These are phyloP conservation scores for Zygothrica quintamaculata DNA, from an alignment of 2,888 invertebrate genomes.

Conservation along the genomic window DNA sequence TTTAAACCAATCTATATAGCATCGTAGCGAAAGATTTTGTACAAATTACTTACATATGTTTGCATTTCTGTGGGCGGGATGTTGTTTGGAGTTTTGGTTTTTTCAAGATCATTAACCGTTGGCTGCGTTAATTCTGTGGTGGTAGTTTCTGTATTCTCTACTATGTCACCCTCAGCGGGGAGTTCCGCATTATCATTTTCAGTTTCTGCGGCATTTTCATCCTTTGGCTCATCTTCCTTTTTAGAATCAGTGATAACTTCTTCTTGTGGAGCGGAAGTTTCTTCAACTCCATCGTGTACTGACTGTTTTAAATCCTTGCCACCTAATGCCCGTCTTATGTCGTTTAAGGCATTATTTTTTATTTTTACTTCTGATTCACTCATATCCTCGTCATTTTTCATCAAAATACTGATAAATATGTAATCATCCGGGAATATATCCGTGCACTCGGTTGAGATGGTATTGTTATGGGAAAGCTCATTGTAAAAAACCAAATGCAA, in stretches of 20 bases:
- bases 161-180: conserved; percentile 5
- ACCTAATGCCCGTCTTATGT: conserved; percentile 44
- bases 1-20: no score
- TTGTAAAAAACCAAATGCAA: conserved; percentile 88
- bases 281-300: conserved; percentile 34
- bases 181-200: conserved; percentile 25
- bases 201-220: conserved; percentile 30
- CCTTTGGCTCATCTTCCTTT: conserved; percentile 14
- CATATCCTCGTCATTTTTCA: conserved; percentile 42
- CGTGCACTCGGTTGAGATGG: conserved; percentile 67
- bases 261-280: conserved; percentile 24
- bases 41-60: conserved; percentile 85
- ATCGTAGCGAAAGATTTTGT: no score
- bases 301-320: conserved; percentile 41
- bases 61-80: conserved; percentile 85
- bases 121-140: conserved; percentile 22
- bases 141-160: conserved; percentile 6
- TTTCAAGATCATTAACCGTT: conserved; percentile 58
- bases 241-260: conserved; percentile 8
- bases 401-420: conserved; percentile 49
- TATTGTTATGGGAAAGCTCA: conserved; percentile 82
- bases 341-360: conserved; percentile 53
- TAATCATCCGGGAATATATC: conserved; percentile 64
- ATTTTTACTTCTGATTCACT: conserved; percentile 32
- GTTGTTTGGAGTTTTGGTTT: conserved; percentile 58